These are phyloP conservation scores for Ostrea denselamellosa DNA, from an alignment of 1,140 invertebrate genomes.

Conservation along the genomic window DNA sequence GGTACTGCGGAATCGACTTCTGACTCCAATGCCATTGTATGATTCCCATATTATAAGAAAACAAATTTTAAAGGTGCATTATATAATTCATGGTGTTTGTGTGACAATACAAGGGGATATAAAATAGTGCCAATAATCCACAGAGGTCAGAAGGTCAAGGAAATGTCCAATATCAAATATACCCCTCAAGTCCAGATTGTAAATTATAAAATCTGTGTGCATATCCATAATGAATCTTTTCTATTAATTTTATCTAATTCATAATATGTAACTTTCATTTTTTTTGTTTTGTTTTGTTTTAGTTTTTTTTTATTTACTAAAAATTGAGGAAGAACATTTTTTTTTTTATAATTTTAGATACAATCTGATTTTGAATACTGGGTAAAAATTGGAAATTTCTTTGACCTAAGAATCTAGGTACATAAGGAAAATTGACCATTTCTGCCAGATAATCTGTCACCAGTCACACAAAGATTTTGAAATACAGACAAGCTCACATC, in stretches of 20 bases:
- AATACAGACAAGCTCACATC: background rate
- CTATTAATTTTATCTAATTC: too few relatives aligned
- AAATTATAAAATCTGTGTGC: too few relatives aligned
- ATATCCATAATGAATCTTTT: too few relatives aligned
- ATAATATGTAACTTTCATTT: too few relatives aligned
- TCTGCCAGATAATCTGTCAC: slow-evolving; percentile 22
- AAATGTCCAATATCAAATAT: background rate
- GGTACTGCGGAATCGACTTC: too few relatives aligned
- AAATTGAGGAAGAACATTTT: too few relatives aligned
- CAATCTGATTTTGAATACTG: background rate
- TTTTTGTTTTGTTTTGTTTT: too few relatives aligned
- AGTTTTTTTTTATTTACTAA: too few relatives aligned
- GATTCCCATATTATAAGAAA: background rate
- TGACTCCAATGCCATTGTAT: too few relatives aligned
- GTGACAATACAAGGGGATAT: background rate
- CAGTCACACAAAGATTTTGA: background rate
- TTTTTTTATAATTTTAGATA: too few relatives aligned
- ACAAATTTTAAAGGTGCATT: background rate
- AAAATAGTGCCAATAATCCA: background rate
- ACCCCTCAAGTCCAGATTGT: too few relatives aligned
- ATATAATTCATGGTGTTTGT: background rate
- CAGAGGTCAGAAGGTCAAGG: background rate
- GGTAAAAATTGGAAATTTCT: background rate
- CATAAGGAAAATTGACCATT: slow-evolving; percentile 16
- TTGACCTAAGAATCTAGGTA: background rate